Conservation (phyloP, 2,888 invertebrate genomes). For the Monopis laevigella region DNA sequence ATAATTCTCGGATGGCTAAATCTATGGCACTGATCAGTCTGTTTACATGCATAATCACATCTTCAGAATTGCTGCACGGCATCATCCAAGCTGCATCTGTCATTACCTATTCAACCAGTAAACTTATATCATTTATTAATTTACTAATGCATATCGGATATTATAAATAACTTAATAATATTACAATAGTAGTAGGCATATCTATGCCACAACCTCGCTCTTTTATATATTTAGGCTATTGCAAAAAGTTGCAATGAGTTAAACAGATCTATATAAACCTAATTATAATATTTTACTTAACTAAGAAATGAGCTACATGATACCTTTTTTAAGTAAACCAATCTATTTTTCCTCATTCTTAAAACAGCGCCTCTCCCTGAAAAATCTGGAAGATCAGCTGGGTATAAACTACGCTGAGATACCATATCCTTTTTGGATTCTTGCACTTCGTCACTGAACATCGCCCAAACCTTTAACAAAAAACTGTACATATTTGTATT, state of each 20-base stretch:
- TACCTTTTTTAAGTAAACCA: slow-evolving; percentile 69
- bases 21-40: slow-evolving; percentile 68
- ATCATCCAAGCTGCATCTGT: slow-evolving; percentile 82
- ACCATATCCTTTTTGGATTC: slow-evolving; percentile 76
- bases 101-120: slow-evolving; percentile 61
- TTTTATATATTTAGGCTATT: too few species aligned
- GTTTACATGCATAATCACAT: slow-evolving; percentile 75
- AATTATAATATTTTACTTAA: too few species aligned
- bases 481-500: background rate
- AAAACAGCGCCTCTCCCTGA: slow-evolving; percentile 77
- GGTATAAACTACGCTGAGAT: slow-evolving; percentile 66
- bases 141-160: too few species aligned
- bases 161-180: too few species aligned
- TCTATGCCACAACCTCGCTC: too few species aligned
- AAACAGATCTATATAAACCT: too few species aligned
- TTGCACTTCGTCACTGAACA: slow-evolving; percentile 80
- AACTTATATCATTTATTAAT: too few species aligned
- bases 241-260: too few species aligned
- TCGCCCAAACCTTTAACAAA: slow-evolving; percentile 70
- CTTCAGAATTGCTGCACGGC: slow-evolving; percentile 75
- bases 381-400: slow-evolving; percentile 74
- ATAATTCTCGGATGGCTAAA: slow-evolving; percentile 50
- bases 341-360: slow-evolving; percentile 71
- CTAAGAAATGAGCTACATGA: too few species aligned
- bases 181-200: too few species aligned